Conservation (phyloP, 2,888 invertebrate species). For the Eumerus sabulonum region DNA sequence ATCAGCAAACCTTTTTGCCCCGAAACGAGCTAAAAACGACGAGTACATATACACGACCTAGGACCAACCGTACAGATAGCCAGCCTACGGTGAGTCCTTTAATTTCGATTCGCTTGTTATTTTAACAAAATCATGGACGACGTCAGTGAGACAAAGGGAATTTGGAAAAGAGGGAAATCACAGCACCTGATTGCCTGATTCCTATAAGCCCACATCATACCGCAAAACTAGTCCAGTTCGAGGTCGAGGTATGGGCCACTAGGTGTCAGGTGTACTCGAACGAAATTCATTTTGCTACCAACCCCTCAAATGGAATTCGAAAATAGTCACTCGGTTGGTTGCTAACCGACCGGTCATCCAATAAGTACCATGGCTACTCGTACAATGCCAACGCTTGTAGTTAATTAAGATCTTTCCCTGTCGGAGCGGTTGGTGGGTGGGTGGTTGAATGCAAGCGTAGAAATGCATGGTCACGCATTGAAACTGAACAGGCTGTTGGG, state of each 20-base stretch:
- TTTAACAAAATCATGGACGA: slow-evolving; percentile 50
- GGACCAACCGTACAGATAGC: no score
- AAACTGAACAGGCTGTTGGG: slow-evolving; percentile 11
- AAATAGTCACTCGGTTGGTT: slow-evolving; percentile 61
- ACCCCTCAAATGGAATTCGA: slow-evolving; percentile 58
- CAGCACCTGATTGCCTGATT: slow-evolving; percentile 54
- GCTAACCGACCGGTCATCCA: slow-evolving; percentile 58
- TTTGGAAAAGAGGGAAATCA: slow-evolving; percentile 46
- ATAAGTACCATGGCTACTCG: slow-evolving; percentile 34
- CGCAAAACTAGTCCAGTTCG: no score
- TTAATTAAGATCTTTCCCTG: slow-evolving; percentile 64
- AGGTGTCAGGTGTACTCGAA: slow-evolving; percentile 63
- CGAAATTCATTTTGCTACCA: slow-evolving; percentile 38
- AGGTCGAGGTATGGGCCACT: neutral
- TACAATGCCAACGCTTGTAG: slow-evolving; percentile 40
- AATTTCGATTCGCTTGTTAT: slow-evolving; percentile 55
- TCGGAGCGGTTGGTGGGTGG: slow-evolving; percentile 16
- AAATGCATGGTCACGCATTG: slow-evolving; percentile 49
- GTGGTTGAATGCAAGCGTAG: slow-evolving; percentile 8
- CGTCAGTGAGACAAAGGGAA: slow-evolving; percentile 41
- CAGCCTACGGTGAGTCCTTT: slow-evolving; percentile 25
- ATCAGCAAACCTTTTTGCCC: slow-evolving; percentile 24
- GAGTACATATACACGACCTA: no score
- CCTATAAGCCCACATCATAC: no score
- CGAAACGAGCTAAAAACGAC: no score